These are phyloP conservation scores for Esperia sulphurella DNA, from an alignment of 2,888 invertebrate species.

Conservation along the genomic window DNA sequence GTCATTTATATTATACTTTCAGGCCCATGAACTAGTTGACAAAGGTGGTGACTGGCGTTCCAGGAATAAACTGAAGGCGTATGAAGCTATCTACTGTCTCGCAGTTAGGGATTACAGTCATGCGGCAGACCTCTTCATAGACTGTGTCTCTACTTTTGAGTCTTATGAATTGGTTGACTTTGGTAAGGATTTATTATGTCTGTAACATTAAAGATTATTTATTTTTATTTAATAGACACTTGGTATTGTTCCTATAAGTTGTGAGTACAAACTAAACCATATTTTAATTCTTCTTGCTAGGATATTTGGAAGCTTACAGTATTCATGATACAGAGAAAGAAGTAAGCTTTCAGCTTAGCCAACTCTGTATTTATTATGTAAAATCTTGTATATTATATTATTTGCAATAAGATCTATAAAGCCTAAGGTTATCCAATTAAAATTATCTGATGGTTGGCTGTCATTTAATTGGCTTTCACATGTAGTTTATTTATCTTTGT, in stretches of 20 bases:
- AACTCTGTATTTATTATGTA: no score
- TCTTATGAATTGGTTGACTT: conserved; percentile 99
- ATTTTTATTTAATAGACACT: background rate
- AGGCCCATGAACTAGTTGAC: conserved; percentile 87
- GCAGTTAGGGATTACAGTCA: conserved; percentile 97
- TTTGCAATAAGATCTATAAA: no score
- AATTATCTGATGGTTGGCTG: no score
- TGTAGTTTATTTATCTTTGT: background rate
- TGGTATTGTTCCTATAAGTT: no score
- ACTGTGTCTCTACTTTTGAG: conserved; percentile 99
- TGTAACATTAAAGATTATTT: conserved; percentile 72
- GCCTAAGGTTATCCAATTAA: no score
- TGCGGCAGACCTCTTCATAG: conserved; percentile 96
- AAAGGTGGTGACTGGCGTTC: conserved; percentile 99
- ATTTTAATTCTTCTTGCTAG: no score
- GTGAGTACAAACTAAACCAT: no score
- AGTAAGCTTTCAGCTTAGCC: no score
- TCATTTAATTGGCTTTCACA: background rate
- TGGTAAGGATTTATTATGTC: conserved; percentile 82
- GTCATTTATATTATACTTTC: conserved; percentile 22
- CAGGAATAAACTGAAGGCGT: conserved; percentile 97
- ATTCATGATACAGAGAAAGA: no score
- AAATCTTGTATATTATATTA: no score
- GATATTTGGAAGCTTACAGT: no score
- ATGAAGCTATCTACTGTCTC: conserved; percentile 97